phyloP scores from a whole-genome alignment of 1,140 invertebrate genomes.

The Drosophila tsacasi region DNA sequence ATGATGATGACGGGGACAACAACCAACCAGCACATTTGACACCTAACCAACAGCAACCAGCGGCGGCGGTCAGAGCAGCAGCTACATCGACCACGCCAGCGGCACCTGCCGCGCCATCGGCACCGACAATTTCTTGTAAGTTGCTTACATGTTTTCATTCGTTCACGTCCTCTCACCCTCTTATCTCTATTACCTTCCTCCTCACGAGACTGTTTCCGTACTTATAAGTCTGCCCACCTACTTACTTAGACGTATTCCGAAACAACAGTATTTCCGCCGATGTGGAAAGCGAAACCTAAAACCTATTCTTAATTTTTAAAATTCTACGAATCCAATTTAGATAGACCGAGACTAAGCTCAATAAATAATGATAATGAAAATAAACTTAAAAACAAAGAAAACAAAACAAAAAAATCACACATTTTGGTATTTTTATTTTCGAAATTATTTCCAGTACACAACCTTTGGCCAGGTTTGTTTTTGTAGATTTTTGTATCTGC shows the following conservation, averaged over 20 bases:
- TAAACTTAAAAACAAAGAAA: conserved; percentile 37
- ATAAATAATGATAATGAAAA: conserved; percentile 34
- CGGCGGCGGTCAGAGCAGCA: conserved; percentile 31
- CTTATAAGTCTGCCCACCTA: conserved; percentile 33
- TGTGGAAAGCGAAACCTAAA: conserved; percentile 22
- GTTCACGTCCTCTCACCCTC: conserved; percentile 15
- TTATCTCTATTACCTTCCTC: conserved; percentile 40
- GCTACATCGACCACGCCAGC: conserved; percentile 48
- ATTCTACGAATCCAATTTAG: conserved; percentile 30
- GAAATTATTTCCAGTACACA: conserved; percentile 41
- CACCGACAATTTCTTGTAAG: conserved; percentile 85
- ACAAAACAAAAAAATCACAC: conserved; percentile 31
- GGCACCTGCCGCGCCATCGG: conserved; percentile 47
- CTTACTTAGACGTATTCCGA: conserved; percentile 36
- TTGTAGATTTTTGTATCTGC: background rate
- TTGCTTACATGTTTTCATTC: conserved; percentile 61
- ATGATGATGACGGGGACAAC: conserved; percentile 54
- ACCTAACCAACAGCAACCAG: conserved; percentile 38
- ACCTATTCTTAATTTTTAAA: conserved; percentile 26
- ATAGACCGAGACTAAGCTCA: conserved; percentile 43
- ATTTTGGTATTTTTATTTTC: conserved; percentile 61
- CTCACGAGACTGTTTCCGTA: conserved; percentile 46
- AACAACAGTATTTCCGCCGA: conserved; percentile 31
- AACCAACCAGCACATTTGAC: conserved; percentile 55
- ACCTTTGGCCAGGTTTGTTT: conserved; percentile 16